Percentiles rank a stretch among this genome's conserved stretches.
phyloP scores from a whole-genome alignment of 2,797 vertebrate species.

The Micrastur ruficollis region DNA sequence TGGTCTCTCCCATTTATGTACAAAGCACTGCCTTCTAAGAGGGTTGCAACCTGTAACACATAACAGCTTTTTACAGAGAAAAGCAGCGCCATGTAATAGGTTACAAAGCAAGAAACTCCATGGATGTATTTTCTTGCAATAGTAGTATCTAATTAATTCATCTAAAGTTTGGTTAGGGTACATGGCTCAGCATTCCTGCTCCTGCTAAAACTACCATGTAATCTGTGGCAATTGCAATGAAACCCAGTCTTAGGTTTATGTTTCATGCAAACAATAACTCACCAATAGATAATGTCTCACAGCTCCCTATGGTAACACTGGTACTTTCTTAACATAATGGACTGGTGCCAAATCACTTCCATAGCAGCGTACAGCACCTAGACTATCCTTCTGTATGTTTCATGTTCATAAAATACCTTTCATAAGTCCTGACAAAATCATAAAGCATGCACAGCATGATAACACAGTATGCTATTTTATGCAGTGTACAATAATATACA shows the following conservation, averaged over 20 bases:
- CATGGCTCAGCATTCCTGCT: background rate
- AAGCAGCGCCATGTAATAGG: background rate
- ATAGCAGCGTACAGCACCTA: background rate
- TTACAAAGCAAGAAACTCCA: background rate
- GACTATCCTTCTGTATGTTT: background rate
- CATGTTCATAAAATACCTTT: background rate
- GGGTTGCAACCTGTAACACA: background rate
- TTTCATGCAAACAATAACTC: background rate
- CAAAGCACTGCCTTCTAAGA: background rate
- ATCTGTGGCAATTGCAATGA: background rate
- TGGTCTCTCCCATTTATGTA: background rate
- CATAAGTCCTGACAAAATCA: background rate
- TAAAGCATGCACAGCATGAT: background rate
- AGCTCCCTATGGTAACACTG: background rate
- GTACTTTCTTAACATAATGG: background rate
- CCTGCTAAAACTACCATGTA: background rate
- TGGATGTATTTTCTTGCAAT: background rate
- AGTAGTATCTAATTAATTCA: background rate
- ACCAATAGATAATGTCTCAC: background rate
- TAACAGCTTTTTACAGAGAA: background rate
- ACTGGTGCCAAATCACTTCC: background rate
- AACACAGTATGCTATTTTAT: background rate
- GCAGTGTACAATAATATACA: background rate
- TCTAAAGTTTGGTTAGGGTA: background rate
- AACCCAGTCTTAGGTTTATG: background rate